Base-by-base conservation (phyloP, 2,797 vertebrate species). In the Rhinophrynus dorsalis region DNA sequence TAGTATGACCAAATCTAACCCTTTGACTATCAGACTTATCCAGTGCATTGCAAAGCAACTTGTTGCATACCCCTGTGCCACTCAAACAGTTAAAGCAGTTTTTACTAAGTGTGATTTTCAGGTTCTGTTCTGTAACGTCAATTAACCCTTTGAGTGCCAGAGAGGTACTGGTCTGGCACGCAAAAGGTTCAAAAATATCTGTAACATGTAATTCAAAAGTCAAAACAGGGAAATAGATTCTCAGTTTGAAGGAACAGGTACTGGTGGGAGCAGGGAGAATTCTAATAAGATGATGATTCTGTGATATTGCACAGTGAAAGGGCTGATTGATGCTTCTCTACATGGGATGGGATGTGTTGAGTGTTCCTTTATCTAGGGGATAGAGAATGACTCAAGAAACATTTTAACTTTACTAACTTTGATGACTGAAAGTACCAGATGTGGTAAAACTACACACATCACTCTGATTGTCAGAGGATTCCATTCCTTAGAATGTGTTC, bases 281-380 rank as follows among this genome's bases (percentile, higher is more conserved):
- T 11, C 24, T 56, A 66, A 58, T 35, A 24, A 3, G 23, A 57
- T 26, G 24, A 44, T 30, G 20, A 35, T 18, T 11, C 21, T 69
- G 5, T 52, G 57, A 69, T 68, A 56, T 60, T 69, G 47, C 44
- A 37, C 44, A 57, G 48, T 24, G 13, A 32, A 23, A 35, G 9
- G 2, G 4, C 12, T 54, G 67, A 69, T 69, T 69, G 57, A 69
- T 61, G 67, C 35, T 6, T 44, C 67, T 61, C 57, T 2, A 35
- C 57, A 54, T 55, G 67, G 32, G 47, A 44, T 59, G 24, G 20
- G 35, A 44, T 51, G 20, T 67, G 64, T 26, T 45, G 47, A 51
- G 12, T 51, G 17, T 51, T 32, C 27, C 57, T 54, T 61, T 61
- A 52, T 68, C 56, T 60, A 29, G 13, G 5, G 18, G 33, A 60